Conservation (phyloP, 2,888 invertebrate genomes). For the Tinea semifulvella region DNA sequence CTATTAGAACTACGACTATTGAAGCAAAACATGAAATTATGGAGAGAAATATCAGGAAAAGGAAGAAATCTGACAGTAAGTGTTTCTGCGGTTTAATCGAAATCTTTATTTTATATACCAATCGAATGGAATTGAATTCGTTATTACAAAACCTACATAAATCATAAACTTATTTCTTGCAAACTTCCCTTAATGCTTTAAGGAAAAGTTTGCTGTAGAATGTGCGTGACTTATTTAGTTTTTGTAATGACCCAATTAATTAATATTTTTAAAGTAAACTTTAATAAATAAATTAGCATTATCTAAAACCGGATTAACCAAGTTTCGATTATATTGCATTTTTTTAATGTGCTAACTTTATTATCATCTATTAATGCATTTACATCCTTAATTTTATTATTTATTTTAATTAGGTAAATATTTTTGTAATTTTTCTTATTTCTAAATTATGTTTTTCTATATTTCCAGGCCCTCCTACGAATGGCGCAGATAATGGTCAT, state of each 20-base stretch:
- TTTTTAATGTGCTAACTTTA: slow-evolving; percentile 21
- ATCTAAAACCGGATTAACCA: too few relatives aligned
- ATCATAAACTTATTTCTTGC: too few relatives aligned
- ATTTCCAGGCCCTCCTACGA: slow-evolving; percentile 65
- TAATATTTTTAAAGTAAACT: too few relatives aligned
- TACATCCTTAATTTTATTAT: neutral
- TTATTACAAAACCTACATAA: too few relatives aligned
- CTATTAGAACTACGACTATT: slow-evolving; percentile 48
- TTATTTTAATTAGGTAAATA: slow-evolving; percentile 1
- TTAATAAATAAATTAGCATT: too few relatives aligned
- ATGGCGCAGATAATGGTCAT: slow-evolving; percentile 71
- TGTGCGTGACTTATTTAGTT: too few relatives aligned
- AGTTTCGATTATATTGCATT: too few relatives aligned
- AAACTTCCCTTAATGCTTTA: too few relatives aligned
- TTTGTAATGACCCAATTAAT: too few relatives aligned
- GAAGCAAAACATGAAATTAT: slow-evolving; percentile 30
- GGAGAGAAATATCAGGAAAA: slow-evolving; percentile 65
- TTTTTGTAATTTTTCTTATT: slow-evolving; percentile 6
- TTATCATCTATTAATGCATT: neutral
- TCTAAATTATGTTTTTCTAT: slow-evolving; percentile 1
- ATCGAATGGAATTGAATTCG: too few relatives aligned
- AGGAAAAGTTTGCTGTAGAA: too few relatives aligned
- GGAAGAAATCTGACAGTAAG: slow-evolving; percentile 75
- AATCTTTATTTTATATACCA: too few relatives aligned
- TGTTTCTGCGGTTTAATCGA: slow-evolving; percentile 24